Evolutionary conservation across 2,113 vertebrate species (phyloP).

Genomic region (sheep (Ovis aries)): DNA sequence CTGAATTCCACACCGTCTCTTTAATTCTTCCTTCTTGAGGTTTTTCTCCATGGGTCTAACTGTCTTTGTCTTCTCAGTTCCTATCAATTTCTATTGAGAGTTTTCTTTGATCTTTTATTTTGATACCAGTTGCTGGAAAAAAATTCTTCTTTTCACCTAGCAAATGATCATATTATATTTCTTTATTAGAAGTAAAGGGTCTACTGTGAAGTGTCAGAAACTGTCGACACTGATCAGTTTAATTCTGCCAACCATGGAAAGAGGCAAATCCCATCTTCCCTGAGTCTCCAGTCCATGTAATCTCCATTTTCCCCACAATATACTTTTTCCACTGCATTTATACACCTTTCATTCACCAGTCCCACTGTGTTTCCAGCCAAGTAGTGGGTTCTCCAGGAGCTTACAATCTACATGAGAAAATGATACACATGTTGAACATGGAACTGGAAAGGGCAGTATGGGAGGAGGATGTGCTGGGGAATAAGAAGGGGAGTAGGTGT

Average conservation of each 20-base stretch:
- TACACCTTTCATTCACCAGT: not conserved
- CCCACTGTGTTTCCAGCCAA: not conserved
- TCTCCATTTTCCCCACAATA: not conserved
- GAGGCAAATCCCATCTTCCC: not conserved
- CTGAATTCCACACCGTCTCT: not conserved
- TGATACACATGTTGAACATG: not conserved
- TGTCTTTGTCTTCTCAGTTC: slow-evolving; percentile 16
- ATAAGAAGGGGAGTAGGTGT: not conserved
- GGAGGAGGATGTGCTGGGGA: not conserved
- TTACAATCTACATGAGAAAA: not conserved
- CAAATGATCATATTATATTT: not conserved
- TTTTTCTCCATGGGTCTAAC: not conserved
- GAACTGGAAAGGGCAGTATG: not conserved
- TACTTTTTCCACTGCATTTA: not conserved
- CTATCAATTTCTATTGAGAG: not conserved
- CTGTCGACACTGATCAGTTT: not conserved
- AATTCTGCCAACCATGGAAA: not conserved
- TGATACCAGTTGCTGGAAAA: not conserved
- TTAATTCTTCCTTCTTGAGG: not conserved
- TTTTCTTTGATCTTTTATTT: slow-evolving; percentile 26
- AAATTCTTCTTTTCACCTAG: not conserved
- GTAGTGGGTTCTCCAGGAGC: not conserved
- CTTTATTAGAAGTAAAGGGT: not conserved
- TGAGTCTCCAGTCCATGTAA: not conserved
- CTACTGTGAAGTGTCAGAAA: not conserved